Conservation (phyloP, 2,888 invertebrate species). For the Leptinotarsa tumamoca region DNA sequence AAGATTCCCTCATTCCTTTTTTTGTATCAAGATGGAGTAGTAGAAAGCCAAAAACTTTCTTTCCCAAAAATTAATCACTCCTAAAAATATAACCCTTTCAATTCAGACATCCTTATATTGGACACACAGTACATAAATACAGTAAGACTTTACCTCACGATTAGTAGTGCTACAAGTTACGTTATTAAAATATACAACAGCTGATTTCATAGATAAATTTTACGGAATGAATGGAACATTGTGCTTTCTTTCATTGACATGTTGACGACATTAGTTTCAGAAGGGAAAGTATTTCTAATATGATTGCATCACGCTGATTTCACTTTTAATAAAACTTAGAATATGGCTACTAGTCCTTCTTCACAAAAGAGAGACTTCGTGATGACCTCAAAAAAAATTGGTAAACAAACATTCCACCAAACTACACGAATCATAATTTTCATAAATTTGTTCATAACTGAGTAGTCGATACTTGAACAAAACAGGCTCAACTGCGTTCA, state of each 20-base stretch:
- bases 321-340: constrained; percentile 7
- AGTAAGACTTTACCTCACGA: too few species aligned
- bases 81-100: too few species aligned
- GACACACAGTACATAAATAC: too few species aligned
- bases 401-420: background rate
- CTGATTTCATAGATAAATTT: background rate
- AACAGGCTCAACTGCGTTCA: too few species aligned
- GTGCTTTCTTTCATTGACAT: background rate
- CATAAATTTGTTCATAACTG: background rate
- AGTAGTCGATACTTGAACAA: too few species aligned
- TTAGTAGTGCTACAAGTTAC: too few species aligned
- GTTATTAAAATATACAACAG: too few species aligned
- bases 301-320: constrained; percentile 14
- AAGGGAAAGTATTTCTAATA: constrained; percentile 3
- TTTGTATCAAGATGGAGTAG: too few species aligned
- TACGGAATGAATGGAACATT: background rate
- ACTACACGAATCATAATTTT: background rate
- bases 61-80: too few species aligned
- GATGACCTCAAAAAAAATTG: background rate
- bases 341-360: background rate
- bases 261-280: background rate
- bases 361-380: background rate
- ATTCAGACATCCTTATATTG: too few species aligned
- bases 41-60: too few species aligned
- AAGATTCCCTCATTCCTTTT: too few species aligned